Conservation (phyloP, 2,888 invertebrate genomes). For the Chrysopilus asiliformis region DNA sequence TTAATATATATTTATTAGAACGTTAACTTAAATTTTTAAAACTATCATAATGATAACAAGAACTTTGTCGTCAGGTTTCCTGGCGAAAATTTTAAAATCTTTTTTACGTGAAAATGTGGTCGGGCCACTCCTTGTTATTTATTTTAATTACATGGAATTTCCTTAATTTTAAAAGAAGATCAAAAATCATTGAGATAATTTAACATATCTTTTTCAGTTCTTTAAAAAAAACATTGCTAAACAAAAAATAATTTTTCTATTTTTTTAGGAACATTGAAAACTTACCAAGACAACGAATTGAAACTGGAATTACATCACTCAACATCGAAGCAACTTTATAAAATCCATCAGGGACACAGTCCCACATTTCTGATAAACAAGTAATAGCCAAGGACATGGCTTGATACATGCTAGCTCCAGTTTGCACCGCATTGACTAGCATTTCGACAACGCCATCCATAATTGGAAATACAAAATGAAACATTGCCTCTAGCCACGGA, state of each 20-base stretch:
- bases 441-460: constrained; percentile 52
- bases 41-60: not conserved
- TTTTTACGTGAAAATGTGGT: too few relatives aligned
- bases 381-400: constrained; percentile 61
- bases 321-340: constrained; percentile 45
- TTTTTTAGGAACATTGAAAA: too few relatives aligned
- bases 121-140: too few relatives aligned
- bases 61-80: not conserved
- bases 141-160: too few relatives aligned
- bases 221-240: too few relatives aligned
- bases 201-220: too few relatives aligned
- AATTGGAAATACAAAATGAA: constrained; percentile 49
- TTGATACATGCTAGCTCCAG: constrained; percentile 69
- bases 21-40: too few relatives aligned
- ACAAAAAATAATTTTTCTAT: too few relatives aligned
- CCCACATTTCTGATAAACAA: constrained; percentile 54
- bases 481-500: constrained; percentile 60
- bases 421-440: constrained; percentile 54
- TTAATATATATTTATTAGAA: too few relatives aligned
- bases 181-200: too few relatives aligned
- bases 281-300: constrained; percentile 48
- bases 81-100: too few relatives aligned
- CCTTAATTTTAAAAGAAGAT: too few relatives aligned
- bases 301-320: constrained; percentile 55
- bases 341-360: constrained; percentile 49